phyloP scores from a whole-genome alignment of 2,797 vertebrate species.

The Botia almorhae region DNA sequence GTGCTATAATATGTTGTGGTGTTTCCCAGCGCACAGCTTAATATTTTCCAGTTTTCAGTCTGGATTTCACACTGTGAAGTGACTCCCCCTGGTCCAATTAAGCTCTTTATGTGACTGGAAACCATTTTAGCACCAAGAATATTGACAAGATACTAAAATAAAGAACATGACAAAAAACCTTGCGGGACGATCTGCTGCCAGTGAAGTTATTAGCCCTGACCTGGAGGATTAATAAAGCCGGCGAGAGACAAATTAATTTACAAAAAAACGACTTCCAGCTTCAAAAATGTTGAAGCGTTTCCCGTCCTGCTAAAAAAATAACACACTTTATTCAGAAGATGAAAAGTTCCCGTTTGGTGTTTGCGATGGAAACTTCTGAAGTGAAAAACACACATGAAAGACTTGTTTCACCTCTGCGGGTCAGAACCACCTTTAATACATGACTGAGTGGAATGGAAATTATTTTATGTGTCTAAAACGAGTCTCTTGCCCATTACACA shows the following conservation, averaged over 20 bases:
- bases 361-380: slow-evolving; percentile 28
- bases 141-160: slow-evolving; percentile 31
- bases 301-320: not conserved
- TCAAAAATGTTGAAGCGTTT: slow-evolving; percentile 6
- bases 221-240: no score
- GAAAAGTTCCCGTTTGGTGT: slow-evolving; percentile 4
- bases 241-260: no score
- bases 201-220: no score
- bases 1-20: not conserved
- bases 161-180: slow-evolving; percentile 24
- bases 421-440: slow-evolving; percentile 31
- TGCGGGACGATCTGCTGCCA: not conserved
- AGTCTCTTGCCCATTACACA: slow-evolving; percentile 19
- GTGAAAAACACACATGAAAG: slow-evolving; percentile 23
- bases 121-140: slow-evolving; percentile 36
- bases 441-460: slow-evolving; percentile 20
- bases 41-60: slow-evolving; percentile 35
- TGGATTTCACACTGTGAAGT: slow-evolving; percentile 40
- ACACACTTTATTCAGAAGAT: slow-evolving; percentile 17
- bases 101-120: slow-evolving; percentile 43
- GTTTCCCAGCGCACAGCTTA: slow-evolving; percentile 20
- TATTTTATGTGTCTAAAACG: slow-evolving; percentile 14
- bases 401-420: slow-evolving; percentile 4
- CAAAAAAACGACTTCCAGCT: not conserved
- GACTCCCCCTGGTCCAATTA: slow-evolving; percentile 41